Evolutionary conservation across 1,140 invertebrate species (phyloP), one percentile per base, ranked within the genome.

Genomic region (Drosophila pruinosa): DNA sequence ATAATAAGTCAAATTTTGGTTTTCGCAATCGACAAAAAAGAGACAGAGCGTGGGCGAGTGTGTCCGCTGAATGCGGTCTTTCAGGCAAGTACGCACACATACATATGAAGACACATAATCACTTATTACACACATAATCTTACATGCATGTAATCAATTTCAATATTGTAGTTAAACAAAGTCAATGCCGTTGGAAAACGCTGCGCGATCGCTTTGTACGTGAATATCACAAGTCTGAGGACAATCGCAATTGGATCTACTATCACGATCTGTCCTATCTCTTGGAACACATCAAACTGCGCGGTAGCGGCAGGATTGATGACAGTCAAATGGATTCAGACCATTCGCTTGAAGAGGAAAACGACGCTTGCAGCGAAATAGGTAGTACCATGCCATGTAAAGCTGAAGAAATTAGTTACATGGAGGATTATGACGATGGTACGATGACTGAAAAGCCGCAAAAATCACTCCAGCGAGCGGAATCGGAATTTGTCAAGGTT

Each of bases 181-280:
- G 34, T 5, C 58, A 77, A 24, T 2, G 12, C 5, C 48, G 67
- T 1, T 76, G 74, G 72, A 65, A 38, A 38, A 19, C 24, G 1
- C 6, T 76, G 10, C 53, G 74, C 7, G 53, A 76, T 26, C 58
- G 67, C 7, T 77, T 48, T 21, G 67, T 77, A 14, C 22, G 59
- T 21, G 57, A 65, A 50, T 34, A 22, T 12, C 59, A 71, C 19
- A 75, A 62, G 68, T 0, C 22, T 15, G 50, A 1, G 12, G 6
- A 8, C 19, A 26, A 8, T 4, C 19, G n/a, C 6, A 57, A 36
- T 10, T 43, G 47, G 22, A 22, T 12, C 2, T 28, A 24, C 5
- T 65, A 36, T 17, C 6, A 52, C 1, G 12, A 58, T 3, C 5
- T 65, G 2, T 3, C 5, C 5, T 77, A 77, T 21, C 34, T 77